Conservation (phyloP, 2,113 vertebrate species). For the Corvus moneduloides region DNA sequence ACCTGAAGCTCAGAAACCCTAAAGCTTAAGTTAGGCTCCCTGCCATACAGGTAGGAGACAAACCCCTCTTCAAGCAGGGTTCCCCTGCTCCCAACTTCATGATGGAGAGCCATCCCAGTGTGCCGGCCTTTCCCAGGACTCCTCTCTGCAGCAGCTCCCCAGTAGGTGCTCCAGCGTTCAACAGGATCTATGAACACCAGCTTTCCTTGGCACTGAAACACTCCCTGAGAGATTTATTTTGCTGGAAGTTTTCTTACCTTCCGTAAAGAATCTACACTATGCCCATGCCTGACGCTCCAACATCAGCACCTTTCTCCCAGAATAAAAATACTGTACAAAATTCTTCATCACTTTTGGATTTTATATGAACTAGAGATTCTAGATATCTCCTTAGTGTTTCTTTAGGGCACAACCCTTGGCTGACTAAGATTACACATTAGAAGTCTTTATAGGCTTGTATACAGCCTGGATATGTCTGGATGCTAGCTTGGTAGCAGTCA, state of each 20-base stretch:
- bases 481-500: neutral
- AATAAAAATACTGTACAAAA: neutral
- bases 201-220: neutral
- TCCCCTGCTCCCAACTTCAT: neutral
- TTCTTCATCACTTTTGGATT: neutral
- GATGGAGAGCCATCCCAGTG: neutral
- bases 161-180: neutral
- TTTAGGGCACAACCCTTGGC: neutral
- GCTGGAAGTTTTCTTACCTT: neutral
- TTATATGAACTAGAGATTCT: neutral
- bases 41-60: neutral
- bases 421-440: neutral
- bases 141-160: neutral
- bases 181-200: neutral
- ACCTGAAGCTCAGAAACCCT: neutral
- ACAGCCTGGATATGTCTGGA: neutral
- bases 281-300: accelerated
- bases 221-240: neutral
- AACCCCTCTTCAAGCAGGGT: accelerated
- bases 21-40: neutral
- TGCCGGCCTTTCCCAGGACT: neutral
- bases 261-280: neutral
- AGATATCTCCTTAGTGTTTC: neutral
- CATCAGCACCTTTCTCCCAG: neutral
- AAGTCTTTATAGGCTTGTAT: neutral